Conservation (phyloP, 2,888 invertebrate genomes). For the Escarpia spicata region DNA sequence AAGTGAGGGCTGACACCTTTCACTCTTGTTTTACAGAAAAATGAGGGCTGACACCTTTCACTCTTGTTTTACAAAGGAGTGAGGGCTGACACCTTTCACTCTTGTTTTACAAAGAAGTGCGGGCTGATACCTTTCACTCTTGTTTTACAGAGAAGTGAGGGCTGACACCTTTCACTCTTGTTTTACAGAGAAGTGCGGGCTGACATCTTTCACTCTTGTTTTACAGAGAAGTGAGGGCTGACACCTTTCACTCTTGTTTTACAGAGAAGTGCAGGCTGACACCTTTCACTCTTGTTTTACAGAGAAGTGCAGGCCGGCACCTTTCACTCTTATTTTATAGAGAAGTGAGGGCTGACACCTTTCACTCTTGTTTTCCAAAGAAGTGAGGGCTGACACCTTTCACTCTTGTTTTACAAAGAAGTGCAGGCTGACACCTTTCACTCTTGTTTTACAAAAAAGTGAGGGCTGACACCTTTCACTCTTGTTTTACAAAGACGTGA, state of each 20-base stretch:
- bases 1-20: no score
- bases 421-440: not conserved
- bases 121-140: not conserved
- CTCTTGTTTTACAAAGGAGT: not conserved
- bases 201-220: not conserved
- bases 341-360: slow-evolving; percentile 8
- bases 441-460: slow-evolving; percentile 63
- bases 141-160: not conserved
- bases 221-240: slow-evolving; percentile 71
- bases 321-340: slow-evolving; percentile 19
- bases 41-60: not conserved
- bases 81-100: not conserved
- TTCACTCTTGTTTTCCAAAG: not conserved
- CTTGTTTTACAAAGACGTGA: not conserved
- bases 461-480: slow-evolving; percentile 74
- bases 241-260: slow-evolving; percentile 68
- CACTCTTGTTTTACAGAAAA: slow-evolving; percentile 22
- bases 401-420: not conserved
- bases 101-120: slow-evolving; percentile 23
- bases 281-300: not conserved
- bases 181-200: not conserved
- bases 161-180: not conserved
- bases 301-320: no score
- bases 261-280: not conserved
- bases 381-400: not conserved